Percentiles rank a stretch among this genome's conserved stretches.
These are phyloP conservation scores for Ormyrus nitidulus DNA, from an alignment of 2,888 invertebrate species.

Conservation along the genomic window DNA sequence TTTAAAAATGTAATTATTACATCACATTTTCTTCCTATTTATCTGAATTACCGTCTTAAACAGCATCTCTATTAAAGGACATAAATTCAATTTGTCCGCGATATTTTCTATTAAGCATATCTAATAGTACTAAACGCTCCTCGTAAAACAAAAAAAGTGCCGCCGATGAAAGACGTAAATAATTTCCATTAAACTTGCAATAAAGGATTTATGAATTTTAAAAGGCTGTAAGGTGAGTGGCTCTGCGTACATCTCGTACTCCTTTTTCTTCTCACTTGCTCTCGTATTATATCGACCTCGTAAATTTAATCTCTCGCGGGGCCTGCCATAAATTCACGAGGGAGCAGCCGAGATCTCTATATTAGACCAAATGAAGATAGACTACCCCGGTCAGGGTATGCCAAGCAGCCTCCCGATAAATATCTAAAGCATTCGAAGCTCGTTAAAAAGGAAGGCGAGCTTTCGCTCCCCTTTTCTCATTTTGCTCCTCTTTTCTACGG, in stretches of 20 bases:
- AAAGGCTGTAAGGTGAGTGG: too few species aligned
- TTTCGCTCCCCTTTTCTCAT: neutral
- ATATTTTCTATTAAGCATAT: too few species aligned
- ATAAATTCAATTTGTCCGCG: too few species aligned
- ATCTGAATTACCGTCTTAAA: too few species aligned
- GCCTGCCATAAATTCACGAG: constrained; percentile 46
- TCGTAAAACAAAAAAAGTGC: neutral
- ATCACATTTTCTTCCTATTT: too few species aligned
- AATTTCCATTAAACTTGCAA: constrained; percentile 28
- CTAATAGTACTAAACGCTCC: too few species aligned
- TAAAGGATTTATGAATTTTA: constrained; percentile 14
- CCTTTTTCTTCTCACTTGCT: neutral
- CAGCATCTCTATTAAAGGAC: too few species aligned
- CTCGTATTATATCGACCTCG: constrained; percentile 24
- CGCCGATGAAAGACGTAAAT: constrained; percentile 32
- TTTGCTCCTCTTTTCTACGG: neutral
- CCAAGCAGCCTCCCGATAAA: constrained; percentile 37
- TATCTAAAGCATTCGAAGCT: constrained; percentile 42
- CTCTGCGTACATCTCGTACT: too few species aligned
- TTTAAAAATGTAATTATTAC: too few species aligned
- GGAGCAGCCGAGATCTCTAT: constrained; percentile 34
- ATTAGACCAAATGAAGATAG: constrained; percentile 48
- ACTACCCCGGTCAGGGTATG: constrained; percentile 7
- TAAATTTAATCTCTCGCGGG: constrained; percentile 39
- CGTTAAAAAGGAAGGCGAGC: constrained; percentile 34